Conservation (phyloP, 2,888 invertebrate species). For the Andrena flavipes region DNA sequence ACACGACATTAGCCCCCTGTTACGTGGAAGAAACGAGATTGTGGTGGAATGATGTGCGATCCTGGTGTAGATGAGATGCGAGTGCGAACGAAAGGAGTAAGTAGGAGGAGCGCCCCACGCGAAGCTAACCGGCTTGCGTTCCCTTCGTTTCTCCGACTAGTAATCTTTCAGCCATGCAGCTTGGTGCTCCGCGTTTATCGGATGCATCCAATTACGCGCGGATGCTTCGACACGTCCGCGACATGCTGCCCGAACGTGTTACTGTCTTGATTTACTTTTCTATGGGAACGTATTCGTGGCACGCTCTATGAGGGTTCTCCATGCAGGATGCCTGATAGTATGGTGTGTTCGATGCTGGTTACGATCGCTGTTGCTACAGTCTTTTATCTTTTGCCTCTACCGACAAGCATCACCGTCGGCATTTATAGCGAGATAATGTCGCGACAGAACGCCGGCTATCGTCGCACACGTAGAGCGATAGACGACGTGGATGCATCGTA, state of each 20-base stretch:
- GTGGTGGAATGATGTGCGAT: conserved; percentile 7
- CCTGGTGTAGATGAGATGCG: conserved; percentile 15
- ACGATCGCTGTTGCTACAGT: neutral
- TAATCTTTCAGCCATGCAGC: neutral
- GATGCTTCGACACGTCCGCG: no score
- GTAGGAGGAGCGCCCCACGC: conserved; percentile 45
- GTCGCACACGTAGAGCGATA: conserved; percentile 56
- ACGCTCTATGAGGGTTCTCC: conserved; percentile 37
- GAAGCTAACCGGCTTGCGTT: neutral
- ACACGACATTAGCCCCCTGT: conserved; percentile 40
- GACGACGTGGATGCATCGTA: conserved; percentile 49
- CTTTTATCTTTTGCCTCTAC: conserved; percentile 2
- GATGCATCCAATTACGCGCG: no score
- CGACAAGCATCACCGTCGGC: conserved; percentile 30
- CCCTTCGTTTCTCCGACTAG: neutral
- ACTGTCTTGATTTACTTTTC: no score
- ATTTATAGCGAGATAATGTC: conserved; percentile 12
- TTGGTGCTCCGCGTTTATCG: no score
- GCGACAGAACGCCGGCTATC: conserved; percentile 40
- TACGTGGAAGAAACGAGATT: conserved; percentile 39
- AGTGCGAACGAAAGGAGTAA: conserved; percentile 23
- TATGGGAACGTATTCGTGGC: conserved; percentile 27
- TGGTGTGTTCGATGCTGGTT: conserved; percentile 18
- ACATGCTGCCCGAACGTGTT: no score
- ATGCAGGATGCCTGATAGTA: conserved; percentile 37